Evolutionary conservation across 2,113 vertebrate species (phyloP).

Genomic region (Poeciliopsis prolifica): DNA sequence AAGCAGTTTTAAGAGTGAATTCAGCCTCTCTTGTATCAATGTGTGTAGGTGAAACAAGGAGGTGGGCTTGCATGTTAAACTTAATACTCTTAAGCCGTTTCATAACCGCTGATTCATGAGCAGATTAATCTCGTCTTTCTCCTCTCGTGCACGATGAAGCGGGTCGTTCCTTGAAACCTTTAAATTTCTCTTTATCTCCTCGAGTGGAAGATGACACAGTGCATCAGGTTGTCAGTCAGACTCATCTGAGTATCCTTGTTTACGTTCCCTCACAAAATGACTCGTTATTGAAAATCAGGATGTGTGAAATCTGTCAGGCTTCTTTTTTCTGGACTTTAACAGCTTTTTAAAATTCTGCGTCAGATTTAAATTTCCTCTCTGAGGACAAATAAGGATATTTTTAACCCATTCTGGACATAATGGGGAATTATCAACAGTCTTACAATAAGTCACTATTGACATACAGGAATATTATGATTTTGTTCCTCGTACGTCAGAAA

Average conservation of each 20-base stretch:
- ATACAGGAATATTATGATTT: too few species aligned
- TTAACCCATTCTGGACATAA: too few species aligned
- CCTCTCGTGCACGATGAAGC: constrained; percentile 30
- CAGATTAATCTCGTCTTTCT: constrained; percentile 53
- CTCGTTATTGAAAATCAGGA: too few species aligned
- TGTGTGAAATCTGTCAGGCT: neutral
- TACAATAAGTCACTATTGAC: too few species aligned
- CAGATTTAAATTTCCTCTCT: neutral
- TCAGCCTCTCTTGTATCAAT: constrained; percentile 5
- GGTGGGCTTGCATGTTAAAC: constrained; percentile 10
- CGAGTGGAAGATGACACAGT: neutral
- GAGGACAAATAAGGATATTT: too few species aligned
- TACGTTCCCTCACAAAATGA: too few species aligned
- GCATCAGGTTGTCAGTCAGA: neutral
- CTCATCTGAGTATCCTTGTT: neutral
- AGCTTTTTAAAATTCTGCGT: neutral
- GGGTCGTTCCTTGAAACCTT: constrained; percentile 41
- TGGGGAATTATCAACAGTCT: too few species aligned
- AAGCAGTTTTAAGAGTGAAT: neutral
- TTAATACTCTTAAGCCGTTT: constrained; percentile 66
- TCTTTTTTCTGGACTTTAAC: neutral
- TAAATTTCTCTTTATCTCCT: constrained; percentile 11
- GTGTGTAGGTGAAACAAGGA: constrained; percentile 1
- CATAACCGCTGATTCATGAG: constrained; percentile 55
- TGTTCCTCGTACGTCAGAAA: too few species aligned